Base-by-base conservation (phyloP, 2,888 invertebrate species). In the Sinotaia quadrata region DNA sequence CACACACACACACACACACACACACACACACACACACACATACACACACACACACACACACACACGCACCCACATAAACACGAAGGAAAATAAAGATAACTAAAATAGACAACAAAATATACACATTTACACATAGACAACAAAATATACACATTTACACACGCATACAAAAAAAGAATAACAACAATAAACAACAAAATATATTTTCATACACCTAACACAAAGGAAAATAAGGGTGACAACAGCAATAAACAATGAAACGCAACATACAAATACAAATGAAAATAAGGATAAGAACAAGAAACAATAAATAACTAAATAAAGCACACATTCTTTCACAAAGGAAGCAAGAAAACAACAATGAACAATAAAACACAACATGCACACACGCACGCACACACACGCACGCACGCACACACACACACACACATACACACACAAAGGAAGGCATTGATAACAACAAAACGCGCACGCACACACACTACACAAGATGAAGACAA, bases 1-100 rank as follows among this genome's bases (percentile, higher is more conserved):
- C 29, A 66, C 34, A 66, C 41, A 66, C 34, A 66, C 44, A 56
- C 47, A 59, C 27, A 59, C 41, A 58, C 47, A 44, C 31, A 67
- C 56, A 58, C 31, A 58, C 47, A 37, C 34, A 59, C 34, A 59
- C 34, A 37, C 34, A 37, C 34, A 59, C 34, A 37, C 34, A 37
- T 33, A 59, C 49, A 24, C 7, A 49, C 49, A 24, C 49, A 49
- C 7, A 5, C 49, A 18, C n/a, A 24, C 49, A 49, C 24, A 24
- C 49, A 18, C 49, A 18, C 49, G 24, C 49, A 18, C 49, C n/a
- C 49, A 18, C 49, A 5, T 24, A 18, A n/a, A 49, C 49, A 49
- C n/a, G 18, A n/a, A 18, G n/a, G n/a, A n/a, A n/a, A n/a, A n/a
- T n/a, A n/a, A n/a, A n/a, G n/a, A n/a, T n/a, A n/a, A n/a, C n/a